Percentiles rank a stretch among this genome's conserved stretches.
phyloP scores from a whole-genome alignment of 2,113 vertebrate genomes.

The Sinocyclocheilus rhinocerous region DNA sequence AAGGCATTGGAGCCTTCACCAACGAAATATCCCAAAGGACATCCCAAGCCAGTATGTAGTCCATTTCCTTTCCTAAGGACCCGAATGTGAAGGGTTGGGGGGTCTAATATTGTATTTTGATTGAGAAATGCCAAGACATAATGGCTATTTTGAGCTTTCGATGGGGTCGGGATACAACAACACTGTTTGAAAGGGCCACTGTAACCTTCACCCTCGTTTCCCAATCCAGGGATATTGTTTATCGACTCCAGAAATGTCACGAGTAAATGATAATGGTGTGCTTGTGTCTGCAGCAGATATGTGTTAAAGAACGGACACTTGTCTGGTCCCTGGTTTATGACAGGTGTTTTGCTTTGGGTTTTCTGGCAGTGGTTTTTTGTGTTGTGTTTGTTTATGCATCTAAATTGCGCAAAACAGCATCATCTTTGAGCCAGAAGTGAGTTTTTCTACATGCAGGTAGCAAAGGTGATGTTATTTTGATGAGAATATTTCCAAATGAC shows the following conservation, averaged over 20 bases:
- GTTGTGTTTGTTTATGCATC: slow-evolving; percentile 1
- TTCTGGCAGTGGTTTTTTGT: background rate
- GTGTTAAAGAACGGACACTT: slow-evolving; percentile 38
- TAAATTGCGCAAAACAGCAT: slow-evolving; percentile 3
- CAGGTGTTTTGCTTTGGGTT: background rate
- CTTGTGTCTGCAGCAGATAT: slow-evolving; percentile 30
- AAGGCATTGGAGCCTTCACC: slow-evolving; percentile 95
- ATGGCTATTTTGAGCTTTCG: slow-evolving; percentile 4
- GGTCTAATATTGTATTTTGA: slow-evolving; percentile 46
- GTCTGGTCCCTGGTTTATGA: slow-evolving; percentile 24
- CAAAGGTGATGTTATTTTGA: slow-evolving; percentile 15
- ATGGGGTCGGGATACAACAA: slow-evolving; percentile 12
- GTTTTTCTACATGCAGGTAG: background rate
- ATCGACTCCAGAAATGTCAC: slow-evolving; percentile 35
- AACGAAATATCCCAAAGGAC: slow-evolving; percentile 91
- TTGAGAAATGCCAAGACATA: background rate
- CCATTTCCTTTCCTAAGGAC: slow-evolving; percentile 61
- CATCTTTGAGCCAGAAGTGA: slow-evolving; percentile 8
- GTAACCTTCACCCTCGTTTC: background rate
- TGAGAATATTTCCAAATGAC: slow-evolving; percentile 3
- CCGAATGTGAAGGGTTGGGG: background rate
- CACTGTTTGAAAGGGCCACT: background rate
- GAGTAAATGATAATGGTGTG: slow-evolving; percentile 37
- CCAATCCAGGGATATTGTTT: slow-evolving; percentile 9
- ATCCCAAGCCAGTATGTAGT: slow-evolving; percentile 98